Base-by-base conservation (phyloP, 2,113 vertebrate species). In the Dromas ardeola region DNA sequence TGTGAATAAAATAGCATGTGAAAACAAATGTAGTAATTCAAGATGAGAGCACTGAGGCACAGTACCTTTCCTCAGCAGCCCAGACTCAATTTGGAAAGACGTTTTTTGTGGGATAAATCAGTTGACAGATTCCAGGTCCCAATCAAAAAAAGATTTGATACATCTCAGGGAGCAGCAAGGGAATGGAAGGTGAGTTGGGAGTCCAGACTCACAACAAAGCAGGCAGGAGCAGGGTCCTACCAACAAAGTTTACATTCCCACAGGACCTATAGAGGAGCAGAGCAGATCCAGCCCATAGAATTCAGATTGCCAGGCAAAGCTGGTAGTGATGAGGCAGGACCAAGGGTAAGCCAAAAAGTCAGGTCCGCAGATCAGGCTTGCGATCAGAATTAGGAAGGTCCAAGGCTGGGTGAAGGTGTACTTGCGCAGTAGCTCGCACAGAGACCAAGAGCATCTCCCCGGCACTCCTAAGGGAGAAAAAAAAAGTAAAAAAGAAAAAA, bases 401-500 rank as follows among this genome's bases (percentile, higher is more conserved):
- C 25, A 36, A 47, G 34, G 23, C 11, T 40, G 11, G 9, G 50
- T 66, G 26, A 58, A 70, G 10, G 4, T 20, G 3, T 5, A 11
- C 13, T 63, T 70, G 25, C 8, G 23, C 27, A 42, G 8, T 18
- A 43, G 63, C 27, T 70, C 2, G 0, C 22, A 6, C 25, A 73
- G 29, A 85, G 45, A 70, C 23, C 13, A n/a, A 1, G 0, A 56
- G 8, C 36, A 40, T 32, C 16, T 52, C 30, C 13, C 16, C 7
- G 7, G 36, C 4, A 32, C 3, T 52, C 43, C 29, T 30, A 40
- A 49, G 7, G 6, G 5, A 16, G 42, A 8, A 3, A 7, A 32
- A 15, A 36, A 47, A 2, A 14, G 8, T 2, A 4, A 0, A 5
- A 17, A 9, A 7, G 17, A 32, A 34, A 26, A 15, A 32, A 40